Base-by-base conservation (phyloP, 1,140 invertebrate species). In the Hyles vespertilio region DNA sequence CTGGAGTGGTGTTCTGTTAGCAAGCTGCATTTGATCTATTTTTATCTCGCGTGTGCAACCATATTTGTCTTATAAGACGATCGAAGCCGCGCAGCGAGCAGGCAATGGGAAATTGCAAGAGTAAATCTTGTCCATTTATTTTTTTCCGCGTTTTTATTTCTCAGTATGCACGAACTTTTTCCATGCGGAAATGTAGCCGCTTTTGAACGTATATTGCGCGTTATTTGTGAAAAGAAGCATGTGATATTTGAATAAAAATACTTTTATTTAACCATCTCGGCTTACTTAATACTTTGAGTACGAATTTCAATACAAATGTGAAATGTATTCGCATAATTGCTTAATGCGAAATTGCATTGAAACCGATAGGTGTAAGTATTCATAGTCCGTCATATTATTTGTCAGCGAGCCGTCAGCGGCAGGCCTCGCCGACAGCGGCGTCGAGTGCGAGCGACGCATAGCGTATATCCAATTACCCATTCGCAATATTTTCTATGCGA, bases 401-500 rank as follows among this genome's bases (percentile, higher is more conserved):
- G 83, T 86, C 81, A 85, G 63, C 70, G 62, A 57, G 62, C 69
- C 76, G 82, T 85, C 83, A 84, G 59, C 65, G 69, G 61, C 83
- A 86, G 72, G 69, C 79, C 74, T 67, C 51, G 64, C 45, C 67
- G 69, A 56, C 58, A 60, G 22, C 22, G 50, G 56, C 70, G 75
- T 74, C 77, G 75, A 74, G 77, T 80, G 80, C 71, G 74, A 66
- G 61, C 72, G 72, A 78, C 78, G 74, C 69, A 67, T 70, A 61
- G 65, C 72, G 70, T 73, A 71, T 86, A 70, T 84, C 81, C 84
- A 87, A 84, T 87, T 87, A 84, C 74, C 71, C 71, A 83, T 80
- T 79, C 79, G 80, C 80, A 80, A 87, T 87, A 84, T 87, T 84
- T 84, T 84, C 83, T 81, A 84, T 84, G 74, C 72, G 69, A 73